Base-by-base conservation (phyloP, 2,113 vertebrate species). In the Gila orcuttii region DNA sequence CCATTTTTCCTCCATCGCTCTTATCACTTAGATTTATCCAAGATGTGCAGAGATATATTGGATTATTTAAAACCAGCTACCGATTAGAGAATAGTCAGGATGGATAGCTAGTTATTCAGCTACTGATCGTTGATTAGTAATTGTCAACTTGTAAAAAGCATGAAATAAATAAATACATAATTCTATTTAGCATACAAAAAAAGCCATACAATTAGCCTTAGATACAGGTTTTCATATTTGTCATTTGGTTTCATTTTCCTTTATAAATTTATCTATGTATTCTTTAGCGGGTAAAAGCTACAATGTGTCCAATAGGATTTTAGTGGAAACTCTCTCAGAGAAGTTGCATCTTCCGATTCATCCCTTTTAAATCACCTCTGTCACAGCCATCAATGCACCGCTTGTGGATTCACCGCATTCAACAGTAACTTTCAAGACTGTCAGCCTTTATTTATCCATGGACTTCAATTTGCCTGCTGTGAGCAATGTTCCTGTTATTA, bases 11-110 rank as follows among this genome's bases (percentile, higher is more conserved):
- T 47, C 59, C 57, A 15, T 64, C 57, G 13, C 57, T 80, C 39
- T 80, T 79, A 81, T 47, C 36, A 81, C 39, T 60, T 28, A 6
- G 4, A 64, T 62, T 45, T 80, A 80, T 81, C n/a, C 13, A 15
- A 19, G 57, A 17, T 45, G n/a, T 66, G 64, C 42, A 19, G 79
- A 47, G 59, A 66, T 9, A 21, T 21, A n/a, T 57, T 57, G 55
- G 55, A 57, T 55, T 6, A 55, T 62, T 88, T 86, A 25, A 85
- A 83, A 55, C 45, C 42, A 39, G 42, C 80, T 33, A 33, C 23
- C 6, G 23, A 25, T 74, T 45, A 45, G 10, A 45, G 10, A 25
- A 42, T 74, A 74, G 42, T 11, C 42, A 15, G n/a, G n/a, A 50
- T 74, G 71, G 6, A 47, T 47, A n/a, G 73, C 6, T 75, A 47